Percentiles rank a stretch among this genome's conserved stretches.
phyloP scores from a whole-genome alignment of 1,140 invertebrate genomes.

The Bombus waltoni region DNA sequence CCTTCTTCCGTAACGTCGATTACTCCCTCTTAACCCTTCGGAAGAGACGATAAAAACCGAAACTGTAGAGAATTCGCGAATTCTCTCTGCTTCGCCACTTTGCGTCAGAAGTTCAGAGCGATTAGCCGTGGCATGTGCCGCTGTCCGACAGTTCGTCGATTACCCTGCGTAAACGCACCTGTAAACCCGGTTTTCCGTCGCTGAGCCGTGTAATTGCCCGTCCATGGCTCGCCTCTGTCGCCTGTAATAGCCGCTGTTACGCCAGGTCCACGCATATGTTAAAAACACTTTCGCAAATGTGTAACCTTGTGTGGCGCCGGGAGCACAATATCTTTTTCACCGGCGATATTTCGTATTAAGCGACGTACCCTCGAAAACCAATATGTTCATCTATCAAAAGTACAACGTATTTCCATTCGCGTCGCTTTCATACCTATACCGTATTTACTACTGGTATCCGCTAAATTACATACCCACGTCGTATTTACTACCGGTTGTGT shows the following conservation, averaged over 20 bases:
- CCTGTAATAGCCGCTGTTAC: constrained; percentile 56
- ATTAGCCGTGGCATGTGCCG: constrained; percentile 54
- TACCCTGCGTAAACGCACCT: constrained; percentile 66
- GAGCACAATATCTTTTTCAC: background rate
- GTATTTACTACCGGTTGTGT: too few species aligned
- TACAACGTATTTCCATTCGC: too few species aligned
- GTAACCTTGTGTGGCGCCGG: too few species aligned
- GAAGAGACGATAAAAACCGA: background rate
- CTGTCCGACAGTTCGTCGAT: constrained; percentile 37
- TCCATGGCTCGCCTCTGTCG: constrained; percentile 8
- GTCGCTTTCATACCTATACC: too few species aligned
- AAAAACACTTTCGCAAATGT: constrained; percentile 32
- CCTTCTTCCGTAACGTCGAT: background rate
- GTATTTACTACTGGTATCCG: too few species aligned
- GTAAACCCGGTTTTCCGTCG: constrained; percentile 62
- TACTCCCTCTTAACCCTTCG: background rate
- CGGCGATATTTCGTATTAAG: background rate
- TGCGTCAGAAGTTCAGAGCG: background rate
- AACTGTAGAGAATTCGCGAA: background rate
- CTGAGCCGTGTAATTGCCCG: constrained; percentile 52
- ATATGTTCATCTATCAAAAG: too few species aligned
- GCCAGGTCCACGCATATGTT: constrained; percentile 55
- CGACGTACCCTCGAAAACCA: background rate
- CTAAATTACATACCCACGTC: too few species aligned
- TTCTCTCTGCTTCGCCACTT: too few species aligned